These are phyloP conservation scores for Fissipunctia ypsillon DNA, from an alignment of 2,888 invertebrate species.

Conservation along the genomic window DNA sequence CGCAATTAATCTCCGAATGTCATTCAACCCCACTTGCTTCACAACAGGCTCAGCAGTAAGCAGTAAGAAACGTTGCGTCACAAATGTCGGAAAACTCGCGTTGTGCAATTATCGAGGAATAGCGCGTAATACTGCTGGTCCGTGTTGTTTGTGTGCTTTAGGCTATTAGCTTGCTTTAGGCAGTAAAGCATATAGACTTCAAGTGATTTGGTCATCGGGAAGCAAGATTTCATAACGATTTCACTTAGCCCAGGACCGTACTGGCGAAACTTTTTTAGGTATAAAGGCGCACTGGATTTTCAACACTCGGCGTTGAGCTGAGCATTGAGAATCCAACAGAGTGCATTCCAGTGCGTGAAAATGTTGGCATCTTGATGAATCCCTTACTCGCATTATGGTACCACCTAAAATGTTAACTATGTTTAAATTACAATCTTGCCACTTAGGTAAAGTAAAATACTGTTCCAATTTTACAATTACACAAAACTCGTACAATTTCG, in stretches of 20 bases:
- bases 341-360: neutral
- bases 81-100: slow-evolving; percentile 47
- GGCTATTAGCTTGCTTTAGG: no score
- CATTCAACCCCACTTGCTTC: slow-evolving; percentile 50
- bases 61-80: slow-evolving; percentile 56
- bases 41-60: slow-evolving; percentile 20
- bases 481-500: neutral
- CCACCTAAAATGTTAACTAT: neutral
- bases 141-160: neutral
- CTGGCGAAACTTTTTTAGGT: neutral
- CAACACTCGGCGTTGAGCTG: neutral
- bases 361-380: neutral
- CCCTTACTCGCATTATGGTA: no score
- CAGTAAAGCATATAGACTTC: neutral
- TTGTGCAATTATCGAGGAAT: slow-evolving; percentile 53
- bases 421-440: neutral
- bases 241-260: neutral
- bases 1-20: slow-evolving; percentile 35
- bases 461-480: neutral
- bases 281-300: neutral
- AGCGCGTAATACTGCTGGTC: slow-evolving; percentile 43
- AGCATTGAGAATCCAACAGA: neutral
- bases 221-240: neutral
- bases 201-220: neutral
- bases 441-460: neutral